phyloP scores from a whole-genome alignment of 2,888 invertebrate species.

The Cremastinae sp. region DNA sequence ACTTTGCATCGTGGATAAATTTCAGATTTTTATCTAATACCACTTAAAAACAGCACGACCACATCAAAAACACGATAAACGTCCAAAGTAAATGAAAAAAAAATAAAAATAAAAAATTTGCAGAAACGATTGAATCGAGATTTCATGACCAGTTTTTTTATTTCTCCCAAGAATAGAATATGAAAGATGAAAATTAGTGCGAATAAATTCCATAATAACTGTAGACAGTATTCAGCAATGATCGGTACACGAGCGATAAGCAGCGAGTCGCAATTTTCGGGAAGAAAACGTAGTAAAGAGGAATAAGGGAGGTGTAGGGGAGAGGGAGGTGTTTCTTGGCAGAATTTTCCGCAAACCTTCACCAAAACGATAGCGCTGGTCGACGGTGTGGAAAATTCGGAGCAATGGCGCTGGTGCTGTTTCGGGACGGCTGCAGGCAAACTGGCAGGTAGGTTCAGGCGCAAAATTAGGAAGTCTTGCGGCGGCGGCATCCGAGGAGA shows the following conservation, averaged over 20 bases:
- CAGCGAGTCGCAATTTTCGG: slow-evolving; percentile 37
- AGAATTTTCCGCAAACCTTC: slow-evolving; percentile 48
- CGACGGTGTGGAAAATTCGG: slow-evolving; percentile 61
- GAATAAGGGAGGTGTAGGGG: slow-evolving; percentile 5
- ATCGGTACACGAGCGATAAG: slow-evolving; percentile 38
- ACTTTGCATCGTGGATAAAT: no score
- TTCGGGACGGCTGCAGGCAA: slow-evolving; percentile 40
- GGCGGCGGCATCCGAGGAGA: slow-evolving; percentile 51
- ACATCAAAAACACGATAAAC: no score
- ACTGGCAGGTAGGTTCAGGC: slow-evolving; percentile 53
- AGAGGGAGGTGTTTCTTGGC: slow-evolving; percentile 22
- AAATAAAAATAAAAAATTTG: no score
- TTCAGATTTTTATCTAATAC: no score
- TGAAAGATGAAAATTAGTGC: no score
- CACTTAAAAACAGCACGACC: no score
- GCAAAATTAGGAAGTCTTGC: slow-evolving; percentile 64
- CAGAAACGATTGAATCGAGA: no score
- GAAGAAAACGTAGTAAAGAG: slow-evolving; percentile 1
- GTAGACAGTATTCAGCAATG: no score
- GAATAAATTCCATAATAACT: no score
- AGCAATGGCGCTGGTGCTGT: slow-evolving; percentile 50
- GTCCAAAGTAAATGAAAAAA: no score
- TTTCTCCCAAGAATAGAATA: no score
- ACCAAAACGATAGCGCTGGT: slow-evolving; percentile 55
- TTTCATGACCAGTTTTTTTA: no score